Evolutionary conservation across 1,140 invertebrate species (phyloP).

Genomic region (Lepidotrigona ventralis): DNA sequence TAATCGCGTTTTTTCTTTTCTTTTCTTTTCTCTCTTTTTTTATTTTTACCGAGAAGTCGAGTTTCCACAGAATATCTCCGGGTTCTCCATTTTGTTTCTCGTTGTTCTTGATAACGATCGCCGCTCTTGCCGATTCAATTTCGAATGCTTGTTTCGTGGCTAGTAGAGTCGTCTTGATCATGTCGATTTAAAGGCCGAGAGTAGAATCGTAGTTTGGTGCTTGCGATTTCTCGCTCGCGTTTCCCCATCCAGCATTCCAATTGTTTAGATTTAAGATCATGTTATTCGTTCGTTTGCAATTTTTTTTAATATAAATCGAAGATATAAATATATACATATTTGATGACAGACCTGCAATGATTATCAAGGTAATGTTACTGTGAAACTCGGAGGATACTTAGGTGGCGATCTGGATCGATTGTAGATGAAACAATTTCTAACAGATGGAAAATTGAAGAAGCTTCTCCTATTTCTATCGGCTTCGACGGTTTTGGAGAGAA

Average conservation of each 20-base stretch:
- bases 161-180: neutral
- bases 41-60: neutral
- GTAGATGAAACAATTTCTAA: no score
- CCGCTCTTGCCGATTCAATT: neutral
- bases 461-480: no score
- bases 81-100: neutral
- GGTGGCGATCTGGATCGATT: no score
- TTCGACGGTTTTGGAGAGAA: no score
- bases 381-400: no score
- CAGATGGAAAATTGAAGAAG: no score
- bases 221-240: neutral
- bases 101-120: neutral
- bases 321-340: no score
- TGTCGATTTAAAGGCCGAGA: neutral
- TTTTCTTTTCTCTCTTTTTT: no score
- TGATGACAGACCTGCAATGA: no score
- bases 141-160: neutral
- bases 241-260: neutral
- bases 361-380: no score
- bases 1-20: slow-evolving; percentile 27
- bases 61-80: neutral
- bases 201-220: neutral
- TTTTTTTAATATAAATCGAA: no score
- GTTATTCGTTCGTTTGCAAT: neutral
- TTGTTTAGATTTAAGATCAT: neutral